These are phyloP conservation scores for Beroe forskalii DNA, from an alignment of 37 sponge, comb jelly and placozoan species.

Conservation along the genomic window DNA sequence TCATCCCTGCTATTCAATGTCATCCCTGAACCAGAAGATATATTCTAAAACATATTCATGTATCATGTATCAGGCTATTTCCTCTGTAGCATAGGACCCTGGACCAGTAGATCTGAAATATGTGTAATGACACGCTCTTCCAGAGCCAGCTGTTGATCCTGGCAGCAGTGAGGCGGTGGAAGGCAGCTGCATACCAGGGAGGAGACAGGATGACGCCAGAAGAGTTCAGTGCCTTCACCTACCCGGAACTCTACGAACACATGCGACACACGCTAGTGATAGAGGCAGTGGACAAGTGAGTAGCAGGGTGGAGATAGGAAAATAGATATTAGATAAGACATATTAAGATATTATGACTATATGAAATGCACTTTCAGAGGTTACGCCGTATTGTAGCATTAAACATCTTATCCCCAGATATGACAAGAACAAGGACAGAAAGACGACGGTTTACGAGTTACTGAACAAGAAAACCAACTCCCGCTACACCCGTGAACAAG, in stretches of 20 bases:
- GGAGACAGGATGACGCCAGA: not conserved
- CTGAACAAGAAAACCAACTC: not conserved
- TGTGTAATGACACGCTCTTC: too few relatives aligned
- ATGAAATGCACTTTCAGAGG: too few relatives aligned
- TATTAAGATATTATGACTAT: too few relatives aligned
- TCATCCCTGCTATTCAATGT: too few relatives aligned
- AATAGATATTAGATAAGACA: too few relatives aligned
- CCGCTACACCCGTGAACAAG: not conserved
- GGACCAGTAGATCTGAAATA: too few relatives aligned
- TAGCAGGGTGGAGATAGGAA: too few relatives aligned
- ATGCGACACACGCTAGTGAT: not conserved
- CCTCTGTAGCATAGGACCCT: too few relatives aligned
- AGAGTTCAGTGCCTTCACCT: slow-evolving; percentile 36
- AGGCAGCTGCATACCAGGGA: not conserved
- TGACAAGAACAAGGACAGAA: slow-evolving; percentile 19
- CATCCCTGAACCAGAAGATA: too few relatives aligned
- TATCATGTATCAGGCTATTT: too few relatives aligned
- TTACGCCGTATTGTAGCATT: too few relatives aligned
- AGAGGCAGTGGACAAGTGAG: slow-evolving; percentile 5
- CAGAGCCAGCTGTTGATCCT: not conserved
- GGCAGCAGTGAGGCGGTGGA: slow-evolving; percentile 21
- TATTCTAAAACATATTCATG: too few relatives aligned
- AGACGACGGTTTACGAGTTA: not conserved
- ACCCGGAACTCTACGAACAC: slow-evolving; percentile 54
- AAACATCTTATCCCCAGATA: slow-evolving; percentile 14